A percentile compares a stretch with the other conserved stretches of the same genome.
Evolutionary conservation across 2,888 invertebrate species (phyloP).

Genomic region (Acleris laterana): DNA sequence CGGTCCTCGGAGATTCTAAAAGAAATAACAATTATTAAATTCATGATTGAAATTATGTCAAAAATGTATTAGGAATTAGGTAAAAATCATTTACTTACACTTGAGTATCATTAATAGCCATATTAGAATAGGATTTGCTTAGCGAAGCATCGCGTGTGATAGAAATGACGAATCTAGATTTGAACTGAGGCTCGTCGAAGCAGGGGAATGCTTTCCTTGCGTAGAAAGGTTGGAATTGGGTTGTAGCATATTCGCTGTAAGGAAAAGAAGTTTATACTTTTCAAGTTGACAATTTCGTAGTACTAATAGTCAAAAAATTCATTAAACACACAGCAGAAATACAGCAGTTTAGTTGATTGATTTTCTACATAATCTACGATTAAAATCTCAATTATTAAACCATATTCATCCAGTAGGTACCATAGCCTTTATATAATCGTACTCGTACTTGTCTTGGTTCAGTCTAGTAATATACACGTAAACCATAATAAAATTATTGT

Average conservation of each 20-base stretch:
- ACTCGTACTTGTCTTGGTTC: no score
- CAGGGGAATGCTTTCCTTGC: constrained; percentile 94
- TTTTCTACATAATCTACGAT: no score
- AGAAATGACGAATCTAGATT: constrained; percentile 88
- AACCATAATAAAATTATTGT: no score
- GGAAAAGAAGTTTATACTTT: constrained; percentile 2
- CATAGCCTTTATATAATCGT: no score
- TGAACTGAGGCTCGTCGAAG: constrained; percentile 94
- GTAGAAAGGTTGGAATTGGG: constrained; percentile 91
- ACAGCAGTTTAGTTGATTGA: no score
- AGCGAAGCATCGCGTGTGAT: constrained; percentile 84
- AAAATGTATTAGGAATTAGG: not conserved
- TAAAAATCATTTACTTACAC: constrained; percentile 54
- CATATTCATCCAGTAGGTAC: no score
- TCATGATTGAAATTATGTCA: no score
- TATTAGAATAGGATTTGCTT: constrained; percentile 86
- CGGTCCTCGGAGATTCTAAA: constrained; percentile 52
- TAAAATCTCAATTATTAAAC: no score
- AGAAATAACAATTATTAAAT: constrained; percentile 12
- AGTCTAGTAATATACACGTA: no score
- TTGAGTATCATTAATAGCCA: constrained; percentile 76
- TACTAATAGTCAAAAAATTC: not conserved
- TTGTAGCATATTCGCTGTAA: constrained; percentile 82
- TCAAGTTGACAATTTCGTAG: no score
- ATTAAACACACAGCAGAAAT: no score